These are phyloP conservation scores for Tarsius wallacei DNA, from an alignment of 2,797 vertebrate species.

Conservation along the genomic window DNA sequence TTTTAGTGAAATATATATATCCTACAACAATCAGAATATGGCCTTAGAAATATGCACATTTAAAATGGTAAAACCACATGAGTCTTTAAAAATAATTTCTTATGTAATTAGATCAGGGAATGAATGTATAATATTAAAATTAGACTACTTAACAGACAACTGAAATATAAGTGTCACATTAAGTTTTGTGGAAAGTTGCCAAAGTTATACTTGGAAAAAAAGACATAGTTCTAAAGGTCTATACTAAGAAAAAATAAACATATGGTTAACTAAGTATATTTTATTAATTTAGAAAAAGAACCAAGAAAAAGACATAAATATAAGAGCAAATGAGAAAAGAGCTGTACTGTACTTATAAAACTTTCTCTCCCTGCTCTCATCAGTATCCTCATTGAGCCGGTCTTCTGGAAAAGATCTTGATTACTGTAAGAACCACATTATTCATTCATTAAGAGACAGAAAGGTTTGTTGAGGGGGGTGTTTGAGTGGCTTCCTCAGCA, in stretches of 20 bases:
- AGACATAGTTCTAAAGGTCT: constrained; percentile 7
- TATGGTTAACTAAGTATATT: background rate
- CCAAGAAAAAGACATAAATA: background rate
- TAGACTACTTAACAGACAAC: background rate
- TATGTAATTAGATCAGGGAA: background rate
- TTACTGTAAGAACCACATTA: background rate
- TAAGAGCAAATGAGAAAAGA: background rate
- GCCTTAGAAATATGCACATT: background rate
- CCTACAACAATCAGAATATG: background rate
- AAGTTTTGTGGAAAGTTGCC: background rate
- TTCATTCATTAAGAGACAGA: background rate
- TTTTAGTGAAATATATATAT: constrained; percentile 1
- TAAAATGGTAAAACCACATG: constrained; percentile 17
- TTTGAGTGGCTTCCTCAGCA: background rate
- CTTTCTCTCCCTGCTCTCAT: background rate
- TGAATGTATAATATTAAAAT: constrained; percentile 16
- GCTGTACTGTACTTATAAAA: background rate
- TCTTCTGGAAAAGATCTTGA: background rate
- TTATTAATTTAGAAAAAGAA: background rate
- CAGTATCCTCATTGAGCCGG: background rate
- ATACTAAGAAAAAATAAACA: background rate
- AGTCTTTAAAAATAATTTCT: constrained; percentile 21
- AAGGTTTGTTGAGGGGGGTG: background rate
- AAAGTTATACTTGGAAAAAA: background rate
- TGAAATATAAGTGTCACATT: constrained; percentile 16